Evolutionary conservation across 2,797 vertebrate species (phyloP).

Genomic region (Semotilus atromaculatus): DNA sequence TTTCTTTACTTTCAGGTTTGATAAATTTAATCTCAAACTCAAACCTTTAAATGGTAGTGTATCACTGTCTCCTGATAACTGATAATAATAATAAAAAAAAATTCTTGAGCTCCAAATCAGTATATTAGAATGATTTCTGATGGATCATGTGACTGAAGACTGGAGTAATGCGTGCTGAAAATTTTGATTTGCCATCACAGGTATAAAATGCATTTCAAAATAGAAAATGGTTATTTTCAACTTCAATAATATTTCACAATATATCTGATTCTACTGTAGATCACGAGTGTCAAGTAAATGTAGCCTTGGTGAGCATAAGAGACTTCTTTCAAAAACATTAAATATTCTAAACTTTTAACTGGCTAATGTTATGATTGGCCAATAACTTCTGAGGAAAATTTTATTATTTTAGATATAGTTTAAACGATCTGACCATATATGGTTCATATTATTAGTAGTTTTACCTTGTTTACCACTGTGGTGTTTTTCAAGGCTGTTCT

Average conservation of each 20-base stretch:
- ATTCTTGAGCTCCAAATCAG: neutral
- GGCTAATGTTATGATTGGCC: neutral
- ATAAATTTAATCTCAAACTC: neutral
- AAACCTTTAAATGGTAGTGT: neutral
- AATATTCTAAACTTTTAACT: neutral
- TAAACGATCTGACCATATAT: neutral
- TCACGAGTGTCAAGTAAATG: neutral
- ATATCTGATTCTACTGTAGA: neutral
- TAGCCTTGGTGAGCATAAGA: neutral
- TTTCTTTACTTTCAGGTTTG: neutral
- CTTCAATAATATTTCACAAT: neutral
- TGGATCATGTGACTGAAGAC: neutral
- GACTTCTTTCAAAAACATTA: neutral
- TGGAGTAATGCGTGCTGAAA: neutral
- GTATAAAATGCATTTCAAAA: neutral
- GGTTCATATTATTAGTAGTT: neutral
- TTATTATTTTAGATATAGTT: neutral
- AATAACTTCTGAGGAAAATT: neutral
- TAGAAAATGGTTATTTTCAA: neutral
- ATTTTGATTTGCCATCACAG: neutral
- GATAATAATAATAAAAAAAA: neutral
- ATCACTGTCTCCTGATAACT: neutral
- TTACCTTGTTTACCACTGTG: neutral
- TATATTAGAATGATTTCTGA: neutral
- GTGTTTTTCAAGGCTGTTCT: constrained; percentile 83